phyloP scores from a whole-genome alignment of 1,140 invertebrate genomes.

The Pachyrhynchus sulphureomaculatus region DNA sequence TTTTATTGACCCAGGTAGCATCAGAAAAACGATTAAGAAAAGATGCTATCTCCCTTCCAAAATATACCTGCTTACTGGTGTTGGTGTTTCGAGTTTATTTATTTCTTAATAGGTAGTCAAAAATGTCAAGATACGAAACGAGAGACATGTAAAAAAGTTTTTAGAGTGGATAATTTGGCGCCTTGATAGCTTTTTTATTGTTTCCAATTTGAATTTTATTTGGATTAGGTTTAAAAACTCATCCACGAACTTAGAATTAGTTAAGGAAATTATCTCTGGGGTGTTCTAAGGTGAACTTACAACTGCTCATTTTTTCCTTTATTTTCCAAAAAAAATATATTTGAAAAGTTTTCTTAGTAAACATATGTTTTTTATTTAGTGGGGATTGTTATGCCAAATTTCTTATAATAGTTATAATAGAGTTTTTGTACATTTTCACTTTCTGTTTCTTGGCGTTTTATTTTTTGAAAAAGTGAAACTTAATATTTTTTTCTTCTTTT shows the following conservation, averaged over 20 bases:
- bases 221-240: slow-evolving; percentile 1
- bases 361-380: too few relatives aligned
- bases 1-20: background rate
- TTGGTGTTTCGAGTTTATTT: slow-evolving; percentile 19
- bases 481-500: too few relatives aligned
- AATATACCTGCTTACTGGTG: slow-evolving; percentile 13
- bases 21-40: background rate
- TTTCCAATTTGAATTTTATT: slow-evolving; percentile 1
- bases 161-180: slow-evolving; percentile 2
- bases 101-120: slow-evolving; percentile 26
- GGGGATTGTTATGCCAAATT: too few relatives aligned
- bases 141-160: slow-evolving; percentile 10
- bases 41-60: slow-evolving; percentile 6
- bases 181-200: background rate
- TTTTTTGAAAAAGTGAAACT: too few relatives aligned
- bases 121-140: slow-evolving; percentile 18
- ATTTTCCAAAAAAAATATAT: too few relatives aligned
- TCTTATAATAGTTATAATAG: too few relatives aligned
- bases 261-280: background rate
- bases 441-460: too few relatives aligned
- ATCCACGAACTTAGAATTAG: background rate
- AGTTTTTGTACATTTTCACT: too few relatives aligned
- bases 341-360: too few relatives aligned
- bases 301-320: too few relatives aligned
- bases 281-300: too few relatives aligned